Conservation (phyloP, 1,140 invertebrate species). For the Himalopsyche phryganea region DNA sequence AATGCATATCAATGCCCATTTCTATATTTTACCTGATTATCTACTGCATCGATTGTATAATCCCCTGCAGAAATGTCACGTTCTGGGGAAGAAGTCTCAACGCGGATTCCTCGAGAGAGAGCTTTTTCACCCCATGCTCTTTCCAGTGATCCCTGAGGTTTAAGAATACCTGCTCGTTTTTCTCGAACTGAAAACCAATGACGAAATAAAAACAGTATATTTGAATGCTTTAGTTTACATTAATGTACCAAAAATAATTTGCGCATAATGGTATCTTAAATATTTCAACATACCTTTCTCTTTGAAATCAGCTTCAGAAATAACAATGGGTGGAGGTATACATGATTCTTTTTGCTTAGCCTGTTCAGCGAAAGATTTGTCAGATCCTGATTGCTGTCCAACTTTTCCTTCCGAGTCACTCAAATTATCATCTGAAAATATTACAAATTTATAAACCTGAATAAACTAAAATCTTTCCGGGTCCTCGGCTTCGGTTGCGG, state of each 20-base stretch:
- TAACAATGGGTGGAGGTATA: slow-evolving; percentile 40
- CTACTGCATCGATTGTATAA: slow-evolving; percentile 5
- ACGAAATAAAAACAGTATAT: not conserved
- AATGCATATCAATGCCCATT: too few relatives aligned
- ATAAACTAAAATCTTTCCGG: too few relatives aligned
- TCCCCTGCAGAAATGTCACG: not conserved
- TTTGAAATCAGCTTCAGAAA: slow-evolving; percentile 47
- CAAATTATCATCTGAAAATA: not conserved
- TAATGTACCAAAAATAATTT: too few relatives aligned
- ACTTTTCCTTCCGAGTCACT: not conserved
- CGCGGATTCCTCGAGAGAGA: slow-evolving; percentile 25
- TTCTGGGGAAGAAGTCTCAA: slow-evolving; percentile 42
- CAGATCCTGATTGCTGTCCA: not conserved
- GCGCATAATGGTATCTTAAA: too few relatives aligned
- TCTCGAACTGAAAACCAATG: slow-evolving; percentile 43
- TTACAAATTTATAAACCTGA: not conserved
- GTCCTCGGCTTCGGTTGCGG: too few relatives aligned
- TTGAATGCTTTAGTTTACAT: too few relatives aligned
- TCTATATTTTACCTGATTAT: too few relatives aligned
- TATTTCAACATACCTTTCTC: slow-evolving; percentile 41
- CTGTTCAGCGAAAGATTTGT: not conserved
- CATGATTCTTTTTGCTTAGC: too few relatives aligned
- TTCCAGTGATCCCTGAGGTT: slow-evolving; percentile 65
- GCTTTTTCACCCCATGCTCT: slow-evolving; percentile 56
- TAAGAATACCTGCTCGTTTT: slow-evolving; percentile 64